Conservation (phyloP, 2,113 vertebrate species). For the Notothenia coriiceps region DNA sequence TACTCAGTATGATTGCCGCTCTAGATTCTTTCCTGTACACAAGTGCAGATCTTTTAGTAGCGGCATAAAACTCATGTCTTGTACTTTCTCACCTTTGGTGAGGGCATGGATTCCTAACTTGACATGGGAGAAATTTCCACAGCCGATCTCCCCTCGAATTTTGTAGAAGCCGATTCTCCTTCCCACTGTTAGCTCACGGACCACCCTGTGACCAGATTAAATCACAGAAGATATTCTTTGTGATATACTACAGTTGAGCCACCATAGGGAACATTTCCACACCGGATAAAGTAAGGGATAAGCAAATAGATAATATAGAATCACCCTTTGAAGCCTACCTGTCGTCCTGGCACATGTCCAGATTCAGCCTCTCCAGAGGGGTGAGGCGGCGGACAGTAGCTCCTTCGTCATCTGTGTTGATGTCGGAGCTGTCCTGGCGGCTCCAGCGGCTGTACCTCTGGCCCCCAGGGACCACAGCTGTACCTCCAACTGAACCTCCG, state of each 20-base stretch:
- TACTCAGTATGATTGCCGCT: neutral
- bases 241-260: neutral
- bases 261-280: neutral
- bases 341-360: constrained; percentile 95
- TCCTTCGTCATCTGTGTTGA: constrained; percentile 84
- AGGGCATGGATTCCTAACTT: constrained; percentile 96
- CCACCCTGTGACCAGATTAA: constrained; percentile 81
- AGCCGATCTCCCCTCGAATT: constrained; percentile 94
- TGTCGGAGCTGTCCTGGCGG: constrained; percentile 88
- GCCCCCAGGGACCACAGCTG: constrained; percentile 37
- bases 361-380: constrained; percentile 92
- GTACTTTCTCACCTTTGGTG: constrained; percentile 90
- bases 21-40: neutral
- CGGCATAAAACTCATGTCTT: neutral
- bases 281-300: neutral
- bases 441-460: constrained; percentile 84
- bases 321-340: constrained; percentile 33
- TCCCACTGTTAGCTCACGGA: constrained; percentile 93
- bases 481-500: constrained; percentile 41
- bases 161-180: constrained; percentile 97
- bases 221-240: constrained; percentile 5
- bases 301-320: neutral
- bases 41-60: neutral
- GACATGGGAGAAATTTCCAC: constrained; percentile 98
- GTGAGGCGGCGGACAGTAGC: constrained; percentile 85